Percentiles rank a stretch among this genome's conserved stretches.
These are phyloP conservation scores for Helogale parvula DNA, from an alignment of 2,113 vertebrate species.

Conservation along the genomic window DNA sequence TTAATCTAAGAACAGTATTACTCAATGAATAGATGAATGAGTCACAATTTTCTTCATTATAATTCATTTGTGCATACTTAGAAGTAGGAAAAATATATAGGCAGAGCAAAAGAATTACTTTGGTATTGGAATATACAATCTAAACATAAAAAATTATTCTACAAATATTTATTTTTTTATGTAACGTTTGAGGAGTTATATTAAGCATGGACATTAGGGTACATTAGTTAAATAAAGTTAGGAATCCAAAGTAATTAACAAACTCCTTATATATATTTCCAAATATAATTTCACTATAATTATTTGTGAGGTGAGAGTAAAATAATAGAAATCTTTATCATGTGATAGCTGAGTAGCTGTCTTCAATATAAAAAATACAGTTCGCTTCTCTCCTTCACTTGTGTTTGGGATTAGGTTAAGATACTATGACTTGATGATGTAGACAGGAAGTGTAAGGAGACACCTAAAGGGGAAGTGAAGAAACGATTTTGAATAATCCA, in stretches of 20 bases:
- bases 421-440: not conserved
- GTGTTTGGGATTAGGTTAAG: not conserved
- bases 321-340: not conserved
- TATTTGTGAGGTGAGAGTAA: not conserved
- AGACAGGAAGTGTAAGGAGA: not conserved
- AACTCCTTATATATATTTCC: not conserved
- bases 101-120: not conserved
- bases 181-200: not conserved
- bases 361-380: not conserved
- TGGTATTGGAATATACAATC: not conserved
- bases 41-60: not conserved
- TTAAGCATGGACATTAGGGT: not conserved
- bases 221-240: not conserved
- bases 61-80: slow-evolving; percentile 6
- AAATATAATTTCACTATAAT: not conserved
- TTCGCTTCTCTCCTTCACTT: not conserved
- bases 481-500: not conserved
- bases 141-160: not conserved
- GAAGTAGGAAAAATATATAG: not conserved
- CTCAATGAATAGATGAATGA: slow-evolving; percentile 1
- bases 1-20: slow-evolving; percentile 33
- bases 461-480: not conserved
- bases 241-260: not conserved
- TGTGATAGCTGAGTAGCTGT: not conserved
- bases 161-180: not conserved